Evolutionary conservation across 2,113 vertebrate species (phyloP), one percentile per base, ranked within the genome.

Genomic region (Cygnus buccinator): DNA sequence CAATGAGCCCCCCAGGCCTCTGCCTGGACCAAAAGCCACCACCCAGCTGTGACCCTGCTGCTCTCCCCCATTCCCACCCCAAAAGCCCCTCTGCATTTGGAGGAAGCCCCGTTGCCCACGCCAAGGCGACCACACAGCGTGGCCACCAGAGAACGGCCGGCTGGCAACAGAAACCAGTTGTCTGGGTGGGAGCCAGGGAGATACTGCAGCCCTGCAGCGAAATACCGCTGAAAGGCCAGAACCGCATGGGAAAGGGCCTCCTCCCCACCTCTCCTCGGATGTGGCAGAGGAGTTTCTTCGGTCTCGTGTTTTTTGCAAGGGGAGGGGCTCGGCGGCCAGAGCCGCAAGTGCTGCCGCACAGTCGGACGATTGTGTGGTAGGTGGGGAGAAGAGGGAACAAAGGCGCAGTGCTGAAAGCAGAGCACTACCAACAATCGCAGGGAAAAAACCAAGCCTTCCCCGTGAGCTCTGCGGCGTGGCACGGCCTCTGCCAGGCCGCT

Each of bases 251-350:
- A 94, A 94, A 90, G 57, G 57, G 35, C 78, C 84, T 86, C 91
- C 90, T 96, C 89, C 86, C 80, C 41, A 67, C 89, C 91, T 92
- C 86, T 71, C 95, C 79, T 76, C 18, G 2, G 37, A 87, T 57
- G 81, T 3, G 1, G 52, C 72, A 95, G 59, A 96, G 93, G 92
- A 96, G 92, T 94, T 96, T 63, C 92, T 68, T 61, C 4, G 80
- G 73, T 96, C 95, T 95, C 70, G 61, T 96, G 95, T 87, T 95
- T 95, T 96, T 96, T 87, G 88, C 90, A 75, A 96, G 83, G 83
- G 95, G 93, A 92, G 95, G 96, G 92, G 92, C 92, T 41, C 90
- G 52, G 70, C 68, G 79, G 80, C 21, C 89, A 7, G 95, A 84
- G 79, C 88, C 21, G 48, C 21, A 21, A 48, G 48, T 18, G 43